phyloP scores from a whole-genome alignment of 30 jellyfish, hydroid and myxozoan species.

The Aurelia aurita region DNA sequence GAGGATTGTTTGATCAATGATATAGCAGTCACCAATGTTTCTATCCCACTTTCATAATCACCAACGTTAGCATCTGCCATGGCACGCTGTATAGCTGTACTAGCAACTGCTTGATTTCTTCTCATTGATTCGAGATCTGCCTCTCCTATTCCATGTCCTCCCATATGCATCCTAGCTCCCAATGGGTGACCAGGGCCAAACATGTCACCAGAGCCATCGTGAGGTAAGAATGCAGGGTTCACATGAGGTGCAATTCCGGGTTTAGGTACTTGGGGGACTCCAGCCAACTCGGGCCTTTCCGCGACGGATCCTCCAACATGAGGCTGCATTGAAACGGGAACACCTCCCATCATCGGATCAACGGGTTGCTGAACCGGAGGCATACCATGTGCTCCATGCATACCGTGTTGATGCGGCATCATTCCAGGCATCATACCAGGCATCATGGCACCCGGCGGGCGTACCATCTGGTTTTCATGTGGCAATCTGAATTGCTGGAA shows the following conservation, averaged over 20 bases:
- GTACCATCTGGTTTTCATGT: constrained; percentile 57
- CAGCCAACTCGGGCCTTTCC: constrained; percentile 66
- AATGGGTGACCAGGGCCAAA: constrained; percentile 61
- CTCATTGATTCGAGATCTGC: constrained; percentile 95
- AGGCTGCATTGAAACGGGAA: constrained; percentile 56
- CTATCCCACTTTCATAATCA: constrained; percentile 98
- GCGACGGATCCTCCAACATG: constrained; percentile 39
- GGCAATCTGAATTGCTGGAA: constrained; percentile 54
- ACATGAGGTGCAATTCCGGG: constrained; percentile 98
- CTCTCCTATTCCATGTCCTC: constrained; percentile 81
- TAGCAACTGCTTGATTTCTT: constrained; percentile 97
- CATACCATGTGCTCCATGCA: constrained; percentile 41
- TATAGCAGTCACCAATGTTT: constrained; percentile 96
- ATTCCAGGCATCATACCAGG: constrained; percentile 64
- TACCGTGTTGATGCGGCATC: neutral
- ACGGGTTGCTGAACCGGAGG: constrained; percentile 47
- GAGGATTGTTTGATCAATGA: constrained; percentile 95
- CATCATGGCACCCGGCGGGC: constrained; percentile 72
- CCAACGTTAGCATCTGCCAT: constrained; percentile 99
- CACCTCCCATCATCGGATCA: constrained; percentile 71
- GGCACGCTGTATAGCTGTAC: constrained; percentile 99
- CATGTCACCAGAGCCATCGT: constrained; percentile 80
- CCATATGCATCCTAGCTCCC: constrained; percentile 57
- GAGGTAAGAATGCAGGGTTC: constrained; percentile 91
- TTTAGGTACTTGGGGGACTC: constrained; percentile 66